A percentile compares a stretch with the other conserved stretches of the same genome.
Evolutionary conservation across 2,797 vertebrate genomes (phyloP).

Genomic region (Neosalanx taihuensis): DNA sequence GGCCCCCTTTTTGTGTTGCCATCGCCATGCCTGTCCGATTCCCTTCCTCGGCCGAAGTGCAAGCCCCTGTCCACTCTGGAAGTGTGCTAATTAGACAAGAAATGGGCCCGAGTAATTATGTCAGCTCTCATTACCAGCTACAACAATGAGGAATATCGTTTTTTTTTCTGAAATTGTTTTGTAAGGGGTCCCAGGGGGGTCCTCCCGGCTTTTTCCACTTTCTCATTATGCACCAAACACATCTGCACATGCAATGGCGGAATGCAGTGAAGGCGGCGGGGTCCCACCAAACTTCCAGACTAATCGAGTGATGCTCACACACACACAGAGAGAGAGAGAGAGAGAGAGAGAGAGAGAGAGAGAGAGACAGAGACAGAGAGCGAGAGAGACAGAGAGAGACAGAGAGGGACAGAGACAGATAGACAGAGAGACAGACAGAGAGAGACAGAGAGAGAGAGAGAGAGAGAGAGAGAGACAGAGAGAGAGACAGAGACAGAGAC

Average conservation of each 20-base stretch:
- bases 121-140: constrained; percentile 81
- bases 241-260: constrained; percentile 72
- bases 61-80: constrained; percentile 80
- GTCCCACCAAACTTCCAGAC: constrained; percentile 55
- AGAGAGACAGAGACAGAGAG: constrained; percentile 52
- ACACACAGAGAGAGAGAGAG: constrained; percentile 58
- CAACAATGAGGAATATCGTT: constrained; percentile 81
- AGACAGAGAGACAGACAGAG: background rate
- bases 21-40: constrained; percentile 89
- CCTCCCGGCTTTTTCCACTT: constrained; percentile 42
- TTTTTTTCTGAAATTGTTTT: constrained; percentile 82
- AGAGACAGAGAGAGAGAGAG: background rate
- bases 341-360: constrained; percentile 4
- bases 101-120: constrained; percentile 89
- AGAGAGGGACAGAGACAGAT: background rate
- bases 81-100: constrained; percentile 96
- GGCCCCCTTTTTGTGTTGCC: constrained; percentile 86
- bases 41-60: constrained; percentile 81
- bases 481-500: no score
- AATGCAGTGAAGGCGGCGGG: constrained; percentile 65
- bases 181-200: constrained; percentile 45
- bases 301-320: constrained; percentile 60
- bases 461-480: background rate
- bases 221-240: constrained; percentile 66
- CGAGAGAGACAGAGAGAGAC: background rate